Evolutionary conservation across 2,797 vertebrate genomes (phyloP).

Genomic region (Thalassophryne amazonica): DNA sequence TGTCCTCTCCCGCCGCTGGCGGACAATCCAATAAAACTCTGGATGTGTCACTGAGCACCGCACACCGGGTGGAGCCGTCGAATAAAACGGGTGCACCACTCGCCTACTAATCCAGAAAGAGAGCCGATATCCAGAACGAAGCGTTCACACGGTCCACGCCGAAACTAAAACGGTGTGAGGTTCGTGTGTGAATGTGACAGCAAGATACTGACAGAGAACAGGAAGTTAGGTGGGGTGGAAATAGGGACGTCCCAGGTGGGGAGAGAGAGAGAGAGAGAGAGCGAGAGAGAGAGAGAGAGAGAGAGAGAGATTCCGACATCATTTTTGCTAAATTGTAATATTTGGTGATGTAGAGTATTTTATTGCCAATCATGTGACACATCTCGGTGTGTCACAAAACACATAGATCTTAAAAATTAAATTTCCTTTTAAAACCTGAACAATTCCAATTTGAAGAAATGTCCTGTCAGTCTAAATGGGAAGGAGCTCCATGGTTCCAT

Average conservation of each 20-base stretch:
- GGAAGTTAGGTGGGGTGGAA: constrained; percentile 64
- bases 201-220: constrained; percentile 2
- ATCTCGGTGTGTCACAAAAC: no score
- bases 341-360: not conserved
- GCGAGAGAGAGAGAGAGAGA: not conserved
- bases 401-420: no score
- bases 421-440: no score
- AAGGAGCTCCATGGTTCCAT: no score
- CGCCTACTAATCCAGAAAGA: not conserved
- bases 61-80: constrained; percentile 43
- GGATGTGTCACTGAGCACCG: constrained; percentile 13
- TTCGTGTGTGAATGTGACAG: not conserved
- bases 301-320: not conserved
- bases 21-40: constrained; percentile 44
- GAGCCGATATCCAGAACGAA: not conserved
- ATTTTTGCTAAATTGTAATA: not conserved
- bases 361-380: not conserved
- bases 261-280: not conserved
- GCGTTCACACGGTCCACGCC: not conserved
- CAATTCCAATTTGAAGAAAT: no score
- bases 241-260: constrained; percentile 55
- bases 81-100: constrained; percentile 4
- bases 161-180: constrained; percentile 2
- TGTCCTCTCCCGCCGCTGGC: constrained; percentile 43
- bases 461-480: no score